Evolutionary conservation across 2,797 vertebrate species (phyloP).

Genomic region (Karalla daura): DNA sequence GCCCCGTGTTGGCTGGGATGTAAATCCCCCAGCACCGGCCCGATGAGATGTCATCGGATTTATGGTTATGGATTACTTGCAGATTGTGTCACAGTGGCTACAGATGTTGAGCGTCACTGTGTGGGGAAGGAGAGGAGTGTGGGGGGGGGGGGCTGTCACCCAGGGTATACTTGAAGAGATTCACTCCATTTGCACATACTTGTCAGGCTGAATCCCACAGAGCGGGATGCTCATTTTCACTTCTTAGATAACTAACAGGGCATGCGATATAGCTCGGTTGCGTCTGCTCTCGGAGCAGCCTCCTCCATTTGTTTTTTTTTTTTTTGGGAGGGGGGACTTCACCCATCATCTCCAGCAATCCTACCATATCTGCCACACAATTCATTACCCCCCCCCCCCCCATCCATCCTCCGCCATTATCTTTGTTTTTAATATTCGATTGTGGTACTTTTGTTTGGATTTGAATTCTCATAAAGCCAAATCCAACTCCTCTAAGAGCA

Average conservation of each 20-base stretch:
- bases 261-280: constrained; percentile 45
- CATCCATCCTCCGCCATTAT: constrained; percentile 4
- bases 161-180: constrained; percentile 58
- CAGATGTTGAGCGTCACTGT: constrained; percentile 69
- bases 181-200: constrained; percentile 74
- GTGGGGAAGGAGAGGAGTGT: constrained; percentile 13
- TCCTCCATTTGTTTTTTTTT: constrained; percentile 6
- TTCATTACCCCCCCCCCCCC: constrained; percentile 18
- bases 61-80: constrained; percentile 78
- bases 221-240: constrained; percentile 65
- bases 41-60: constrained; percentile 59
- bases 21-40: constrained; percentile 13
- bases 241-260: constrained; percentile 63
- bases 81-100: constrained; percentile 69
- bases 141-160: constrained; percentile 25
- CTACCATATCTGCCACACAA: not conserved
- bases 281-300: constrained; percentile 15
- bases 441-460: constrained; percentile 27
- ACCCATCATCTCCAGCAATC: not conserved
- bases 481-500: constrained; percentile 22
- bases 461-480: constrained; percentile 23
- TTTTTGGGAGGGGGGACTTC: not conserved
- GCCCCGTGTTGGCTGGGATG: constrained; percentile 50
- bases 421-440: constrained; percentile 27
- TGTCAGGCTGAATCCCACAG: constrained; percentile 61